Base-by-base conservation (phyloP, 37 sponge, comb jelly and placozoan species). In the Cliona cf. orientalis region DNA sequence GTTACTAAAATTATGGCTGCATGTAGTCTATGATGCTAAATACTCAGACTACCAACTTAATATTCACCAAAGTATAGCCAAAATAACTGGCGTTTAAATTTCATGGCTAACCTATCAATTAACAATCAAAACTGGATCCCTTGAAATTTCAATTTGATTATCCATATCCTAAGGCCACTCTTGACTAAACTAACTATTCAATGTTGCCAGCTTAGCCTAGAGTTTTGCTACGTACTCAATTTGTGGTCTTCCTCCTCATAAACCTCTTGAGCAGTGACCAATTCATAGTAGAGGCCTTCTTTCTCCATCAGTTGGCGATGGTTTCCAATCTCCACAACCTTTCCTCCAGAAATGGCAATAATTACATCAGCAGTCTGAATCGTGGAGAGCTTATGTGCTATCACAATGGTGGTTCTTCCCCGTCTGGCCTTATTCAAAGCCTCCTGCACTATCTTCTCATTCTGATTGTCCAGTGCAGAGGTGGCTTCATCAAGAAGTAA, bases 401-500 rank as follows among this genome's bases (percentile, higher is more conserved):
- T 90, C 17, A 97, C 76, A 33, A 97, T 85, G 46, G 94, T 97
- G 49, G 97, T 97, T n/a, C 97, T 63, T 22, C 99, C 99, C 72
- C 90, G 76, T 42, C 93, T 80, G 60, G 93, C 98, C 84, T 82
- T 95, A 71, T 97, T 95, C 55, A 97, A 88, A 28, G 97, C 97
- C 19, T 81, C 81, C 58, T 97, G 97, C 7, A 97, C 97, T 6
- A 91, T 58, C 64, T 82, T 80, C 80, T 96, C 97, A 71, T 91
- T 90, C 87, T 96, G 82, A 14, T 81, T 93, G 89, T 96, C 97
- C 62, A 96, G 89, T 53, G 97, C 97, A 37, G 91, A 90, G 37
- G 97, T 96, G 75, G 97, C 97, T 78, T 96, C 97, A 55, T 96
- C 97, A 75, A 96, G 84, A 41, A 96, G 89, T 49, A 96, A 83